A percentile compares a stretch with the other conserved stretches of the same genome.
These are phyloP conservation scores for Cremastinae sp. DNA, from an alignment of 2,888 invertebrate species.

Conservation along the genomic window DNA sequence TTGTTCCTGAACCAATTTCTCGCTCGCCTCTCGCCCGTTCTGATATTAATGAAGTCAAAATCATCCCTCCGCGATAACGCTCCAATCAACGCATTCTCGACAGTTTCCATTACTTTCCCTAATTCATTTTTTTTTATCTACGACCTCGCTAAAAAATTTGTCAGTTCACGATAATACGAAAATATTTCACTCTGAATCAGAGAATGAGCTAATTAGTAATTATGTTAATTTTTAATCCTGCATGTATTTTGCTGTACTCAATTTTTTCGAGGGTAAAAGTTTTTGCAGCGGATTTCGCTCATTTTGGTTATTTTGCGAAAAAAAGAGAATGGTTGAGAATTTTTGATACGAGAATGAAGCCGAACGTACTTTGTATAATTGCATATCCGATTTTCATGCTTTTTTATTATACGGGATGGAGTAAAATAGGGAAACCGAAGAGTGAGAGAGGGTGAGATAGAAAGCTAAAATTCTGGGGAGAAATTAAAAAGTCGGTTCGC, in stretches of 20 bases:
- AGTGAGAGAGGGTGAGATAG: not conserved
- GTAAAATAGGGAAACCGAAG: not conserved
- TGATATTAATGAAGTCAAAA: conserved; percentile 60
- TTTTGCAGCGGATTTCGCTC: too few relatives aligned
- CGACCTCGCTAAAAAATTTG: conserved; percentile 25
- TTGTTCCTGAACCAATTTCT: conserved; percentile 46
- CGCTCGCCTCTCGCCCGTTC: not conserved
- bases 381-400: conserved; percentile 16
- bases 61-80: conserved; percentile 54
- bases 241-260: too few relatives aligned
- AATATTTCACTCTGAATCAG: too few relatives aligned
- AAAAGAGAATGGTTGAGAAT: not conserved
- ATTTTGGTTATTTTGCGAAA: too few relatives aligned
- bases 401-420: not conserved
- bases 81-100: conserved; percentile 67
- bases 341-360: conserved; percentile 37
- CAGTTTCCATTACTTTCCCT: conserved; percentile 5
- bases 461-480: not conserved
- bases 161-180: conserved; percentile 4
- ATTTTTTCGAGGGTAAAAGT: too few relatives aligned
- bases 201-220: too few relatives aligned
- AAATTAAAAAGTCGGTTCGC: conserved; percentile 33
- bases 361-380: conserved; percentile 31
- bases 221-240: too few relatives aligned
- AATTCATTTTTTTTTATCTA: conserved; percentile 17